Evolutionary conservation across 1,140 invertebrate genomes (phyloP), one percentile per base, ranked within the genome.

Genomic region (Philopotamus ludificatus): DNA sequence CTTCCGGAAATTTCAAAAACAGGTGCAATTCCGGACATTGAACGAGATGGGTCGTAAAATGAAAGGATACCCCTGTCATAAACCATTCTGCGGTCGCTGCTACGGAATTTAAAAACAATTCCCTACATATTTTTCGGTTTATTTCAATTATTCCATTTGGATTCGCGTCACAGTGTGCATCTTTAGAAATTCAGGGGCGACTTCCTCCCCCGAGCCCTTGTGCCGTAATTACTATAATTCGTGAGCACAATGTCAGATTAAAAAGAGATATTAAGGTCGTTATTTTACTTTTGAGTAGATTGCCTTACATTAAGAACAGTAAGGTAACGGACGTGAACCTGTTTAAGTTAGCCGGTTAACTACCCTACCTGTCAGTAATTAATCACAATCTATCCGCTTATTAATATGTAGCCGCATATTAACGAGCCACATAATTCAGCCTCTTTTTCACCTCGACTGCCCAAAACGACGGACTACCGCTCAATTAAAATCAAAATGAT

Each of bases 391-490:
- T 41, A 9, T 16, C 34, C 54, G 15, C 54, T 57, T 39, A 57
- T 57, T 57, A 57, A 57, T 57, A 57, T 57, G 54, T 28, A 57
- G n/a, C 34, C 23, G 34, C 34, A 57, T 21, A 57, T 57, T 57
- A 42, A 34, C 28, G 28, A 34, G 28, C 4, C 4, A 12, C 28
- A 34, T 34, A 7, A 34, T 34, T 34, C 28, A 34, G 28, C 28
- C 28, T 12, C 28, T 34, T 34, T 34, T 34, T 34, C 28, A 34
- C 28, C 12, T 34, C 28, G 28, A 12, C 28, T 34, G 12, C 28
- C 12, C 12, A 4, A 12, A 34, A 34, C n/a, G n/a, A n/a, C n/a
- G n/a, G n/a, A n/a, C n/a, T n/a, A n/a, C n/a, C n/a, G n/a, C n/a
- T n/a, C n/a, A n/a, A n/a, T n/a, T n/a, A n/a, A n/a, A n/a, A n/a